Conservation (phyloP, 2,113 vertebrate genomes). For the Irena cyanogastra region DNA sequence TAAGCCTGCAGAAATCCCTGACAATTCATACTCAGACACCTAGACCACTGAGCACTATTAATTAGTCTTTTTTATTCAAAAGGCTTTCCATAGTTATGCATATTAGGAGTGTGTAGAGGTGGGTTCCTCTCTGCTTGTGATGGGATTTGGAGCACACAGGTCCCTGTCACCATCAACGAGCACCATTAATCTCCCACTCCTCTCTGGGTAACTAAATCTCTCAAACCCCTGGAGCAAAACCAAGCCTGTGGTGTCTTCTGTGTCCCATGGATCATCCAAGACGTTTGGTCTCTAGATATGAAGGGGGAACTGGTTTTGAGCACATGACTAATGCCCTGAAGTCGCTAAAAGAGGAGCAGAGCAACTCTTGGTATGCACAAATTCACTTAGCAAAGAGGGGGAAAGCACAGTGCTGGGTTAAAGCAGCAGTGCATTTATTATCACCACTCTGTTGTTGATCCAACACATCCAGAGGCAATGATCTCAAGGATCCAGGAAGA, state of each 20-base stretch:
- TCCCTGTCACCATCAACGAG: neutral
- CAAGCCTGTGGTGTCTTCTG: neutral
- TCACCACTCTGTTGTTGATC: neutral
- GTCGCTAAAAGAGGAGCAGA: neutral
- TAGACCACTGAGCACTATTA: neutral
- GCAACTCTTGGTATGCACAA: neutral
- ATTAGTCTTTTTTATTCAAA: neutral
- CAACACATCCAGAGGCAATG: slow-evolving; percentile 10
- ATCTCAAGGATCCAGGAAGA: neutral
- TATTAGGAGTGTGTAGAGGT: neutral
- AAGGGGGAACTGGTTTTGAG: neutral
- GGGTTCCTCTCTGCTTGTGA: neutral
- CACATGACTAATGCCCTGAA: neutral
- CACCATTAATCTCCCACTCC: neutral
- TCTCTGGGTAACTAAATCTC: neutral
- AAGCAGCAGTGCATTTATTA: neutral
- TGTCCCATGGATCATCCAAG: neutral
- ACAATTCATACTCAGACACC: neutral
- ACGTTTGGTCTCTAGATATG: neutral
- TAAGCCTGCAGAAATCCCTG: neutral
- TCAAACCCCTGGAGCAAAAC: neutral
- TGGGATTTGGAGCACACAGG: neutral
- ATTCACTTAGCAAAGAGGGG: neutral
- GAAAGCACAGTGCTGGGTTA: neutral
- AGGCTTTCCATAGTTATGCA: neutral